Base-by-base conservation (phyloP, 2,888 invertebrate genomes). In the Xanthostigma xanthostigma region DNA sequence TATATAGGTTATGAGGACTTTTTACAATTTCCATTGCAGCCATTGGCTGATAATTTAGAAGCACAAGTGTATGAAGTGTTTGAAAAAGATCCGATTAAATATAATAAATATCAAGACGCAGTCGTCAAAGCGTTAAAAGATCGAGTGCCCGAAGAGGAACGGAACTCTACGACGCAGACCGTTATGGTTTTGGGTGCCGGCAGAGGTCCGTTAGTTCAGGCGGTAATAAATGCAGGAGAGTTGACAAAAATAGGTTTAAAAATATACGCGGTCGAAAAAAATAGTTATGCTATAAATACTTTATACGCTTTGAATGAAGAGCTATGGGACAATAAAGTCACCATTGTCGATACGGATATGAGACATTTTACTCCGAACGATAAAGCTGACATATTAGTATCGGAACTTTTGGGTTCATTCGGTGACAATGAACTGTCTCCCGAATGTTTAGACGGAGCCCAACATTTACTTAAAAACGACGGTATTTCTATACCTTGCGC, bases 371-470 rank as follows among this genome's bases (percentile, higher is more conserved):
- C 78, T 46, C 79, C 90, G 0, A 78, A 86, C 0, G 87, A 90
- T 56, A 82, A 86, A 62, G 95, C 95, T 0, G 97, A 98, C 68
- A 90, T 97, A 57, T 72, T 97, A 46, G 87, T 98, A 33, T 96
- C 96, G 0, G 98, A 98, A 69, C 72, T 98, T 41, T 72, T 99
- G 46, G 78, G 83, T 0, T 96, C 96, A 2, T 98, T 98, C 74
- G 95, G 95, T 14, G 98, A 98, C 65, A 99, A 99, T 65, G 98
- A 99, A 70, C 75, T 99, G 10, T 94, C 95, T 0, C 98, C 98
- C 0, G 98, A 99, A 67, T 97, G 96, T 66, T 73, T 97, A 45
- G 95, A 96, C 67, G 94, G 95, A 3, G 94, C 93, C 3, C 86
- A 92, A 57, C 78, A 83, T 38, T 82, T 93, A 54, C 69, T 96